Conservation (phyloP, 2,797 vertebrate genomes). For the Halcyon smyrnensis region DNA sequence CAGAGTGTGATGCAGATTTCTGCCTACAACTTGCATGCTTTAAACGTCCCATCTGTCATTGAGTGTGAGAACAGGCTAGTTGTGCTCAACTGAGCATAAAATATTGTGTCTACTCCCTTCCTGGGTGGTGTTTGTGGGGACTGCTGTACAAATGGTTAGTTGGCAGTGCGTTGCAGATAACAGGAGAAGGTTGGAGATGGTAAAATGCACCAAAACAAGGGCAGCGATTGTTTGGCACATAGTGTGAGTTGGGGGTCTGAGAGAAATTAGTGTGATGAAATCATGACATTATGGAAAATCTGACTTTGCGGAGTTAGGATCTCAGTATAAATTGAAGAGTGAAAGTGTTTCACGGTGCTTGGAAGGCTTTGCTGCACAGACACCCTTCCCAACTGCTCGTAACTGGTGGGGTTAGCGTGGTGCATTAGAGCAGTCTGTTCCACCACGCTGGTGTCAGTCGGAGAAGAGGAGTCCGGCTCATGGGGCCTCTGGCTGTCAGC, state of each 20-base stretch:
- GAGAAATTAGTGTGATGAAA: neutral
- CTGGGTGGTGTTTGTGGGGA: neutral
- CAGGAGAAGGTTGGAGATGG: neutral
- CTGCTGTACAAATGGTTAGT: neutral
- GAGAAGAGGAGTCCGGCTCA: neutral
- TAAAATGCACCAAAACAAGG: neutral
- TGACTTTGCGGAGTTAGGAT: neutral
- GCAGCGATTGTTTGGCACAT: neutral
- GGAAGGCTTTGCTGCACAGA: neutral
- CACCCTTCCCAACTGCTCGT: neutral
- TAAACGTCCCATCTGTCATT: neutral
- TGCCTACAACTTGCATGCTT: neutral
- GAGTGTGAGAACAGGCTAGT: conserved; percentile 16
- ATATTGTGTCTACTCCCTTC: conserved; percentile 13
- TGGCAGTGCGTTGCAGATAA: neutral
- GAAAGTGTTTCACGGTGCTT: neutral
- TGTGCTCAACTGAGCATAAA: conserved; percentile 49
- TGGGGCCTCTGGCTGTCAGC: neutral
- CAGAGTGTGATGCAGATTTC: neutral
- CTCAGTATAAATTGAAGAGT: neutral
- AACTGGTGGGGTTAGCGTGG: neutral
- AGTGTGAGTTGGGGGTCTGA: neutral
- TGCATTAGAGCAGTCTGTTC: neutral
- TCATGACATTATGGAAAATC: neutral
- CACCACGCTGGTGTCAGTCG: neutral